Conservation (phyloP, 1,140 invertebrate species). For the Lucilia cuprina region DNA sequence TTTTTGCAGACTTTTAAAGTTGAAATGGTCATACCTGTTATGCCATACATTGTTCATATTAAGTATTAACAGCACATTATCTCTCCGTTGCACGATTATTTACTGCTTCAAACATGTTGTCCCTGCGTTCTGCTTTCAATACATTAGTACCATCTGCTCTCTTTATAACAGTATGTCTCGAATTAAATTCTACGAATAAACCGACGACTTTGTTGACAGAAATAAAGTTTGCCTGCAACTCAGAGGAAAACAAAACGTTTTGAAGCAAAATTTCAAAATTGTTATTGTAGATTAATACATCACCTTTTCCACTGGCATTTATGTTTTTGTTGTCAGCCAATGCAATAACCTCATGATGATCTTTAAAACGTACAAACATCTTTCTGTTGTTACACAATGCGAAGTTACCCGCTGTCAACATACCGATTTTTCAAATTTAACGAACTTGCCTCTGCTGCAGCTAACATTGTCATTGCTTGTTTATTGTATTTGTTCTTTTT, state of each 20-base stretch:
- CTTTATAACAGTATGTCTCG: not conserved
- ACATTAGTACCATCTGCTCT: constrained; percentile 53
- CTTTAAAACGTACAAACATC: constrained; percentile 33
- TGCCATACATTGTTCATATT: constrained; percentile 11
- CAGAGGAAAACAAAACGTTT: constrained; percentile 46
- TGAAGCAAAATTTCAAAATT: constrained; percentile 39
- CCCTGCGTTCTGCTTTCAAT: too few species aligned
- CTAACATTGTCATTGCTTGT: not conserved
- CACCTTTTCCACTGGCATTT: constrained; percentile 36
- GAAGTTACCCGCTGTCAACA: constrained; percentile 44
- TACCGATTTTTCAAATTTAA: constrained; percentile 36
- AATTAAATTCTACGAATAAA: not conserved
- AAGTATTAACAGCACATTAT: constrained; percentile 27
- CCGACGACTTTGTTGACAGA: constrained; percentile 46
- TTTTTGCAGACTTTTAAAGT: constrained; percentile 16
- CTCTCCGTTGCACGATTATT: too few species aligned
- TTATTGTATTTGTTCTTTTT: not conserved
- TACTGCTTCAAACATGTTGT: too few species aligned
- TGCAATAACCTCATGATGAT: constrained; percentile 30
- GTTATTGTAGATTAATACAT: constrained; percentile 14
- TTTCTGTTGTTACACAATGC: constrained; percentile 39
- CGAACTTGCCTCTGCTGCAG: not conserved
- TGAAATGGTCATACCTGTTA: constrained; percentile 34
- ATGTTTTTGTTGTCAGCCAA: constrained; percentile 40
- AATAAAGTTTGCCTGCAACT: constrained; percentile 45